Conservation (phyloP, 1,140 invertebrate genomes). For the Zophobas morio region DNA sequence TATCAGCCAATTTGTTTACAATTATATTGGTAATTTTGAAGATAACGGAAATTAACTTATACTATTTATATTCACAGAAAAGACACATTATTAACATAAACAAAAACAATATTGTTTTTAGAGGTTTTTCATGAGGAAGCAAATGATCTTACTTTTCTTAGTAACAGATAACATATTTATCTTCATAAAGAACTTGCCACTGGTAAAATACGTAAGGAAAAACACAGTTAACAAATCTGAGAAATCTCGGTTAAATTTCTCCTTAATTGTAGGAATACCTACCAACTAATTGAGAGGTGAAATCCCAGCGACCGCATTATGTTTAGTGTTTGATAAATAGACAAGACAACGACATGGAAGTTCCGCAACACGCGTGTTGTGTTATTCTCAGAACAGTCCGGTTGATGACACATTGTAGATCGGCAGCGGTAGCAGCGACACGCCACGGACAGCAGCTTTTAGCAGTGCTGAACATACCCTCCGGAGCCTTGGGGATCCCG, state of each 20-base stretch:
- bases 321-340: neutral
- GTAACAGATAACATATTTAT: too few relatives aligned
- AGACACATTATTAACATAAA: too few relatives aligned
- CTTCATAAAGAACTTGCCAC: too few relatives aligned
- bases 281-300: neutral
- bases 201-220: too few relatives aligned
- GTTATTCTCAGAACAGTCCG: neutral
- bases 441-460: conserved; percentile 14
- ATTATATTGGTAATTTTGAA: too few relatives aligned
- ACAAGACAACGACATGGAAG: conserved; percentile 3
- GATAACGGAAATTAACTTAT: too few relatives aligned
- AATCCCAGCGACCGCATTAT: conserved; percentile 1
- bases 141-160: too few relatives aligned
- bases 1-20: too few relatives aligned
- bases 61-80: too few relatives aligned
- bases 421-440: neutral
- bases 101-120: too few relatives aligned
- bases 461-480: conserved; percentile 39
- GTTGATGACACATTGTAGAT: conserved; percentile 2
- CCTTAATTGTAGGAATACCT: neutral
- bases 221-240: neutral
- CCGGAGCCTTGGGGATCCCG: conserved; percentile 61
- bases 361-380: neutral
- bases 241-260: neutral
- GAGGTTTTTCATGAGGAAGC: too few relatives aligned